Conservation (phyloP, 2,113 vertebrate genomes). For the Eonycteris spelaea region DNA sequence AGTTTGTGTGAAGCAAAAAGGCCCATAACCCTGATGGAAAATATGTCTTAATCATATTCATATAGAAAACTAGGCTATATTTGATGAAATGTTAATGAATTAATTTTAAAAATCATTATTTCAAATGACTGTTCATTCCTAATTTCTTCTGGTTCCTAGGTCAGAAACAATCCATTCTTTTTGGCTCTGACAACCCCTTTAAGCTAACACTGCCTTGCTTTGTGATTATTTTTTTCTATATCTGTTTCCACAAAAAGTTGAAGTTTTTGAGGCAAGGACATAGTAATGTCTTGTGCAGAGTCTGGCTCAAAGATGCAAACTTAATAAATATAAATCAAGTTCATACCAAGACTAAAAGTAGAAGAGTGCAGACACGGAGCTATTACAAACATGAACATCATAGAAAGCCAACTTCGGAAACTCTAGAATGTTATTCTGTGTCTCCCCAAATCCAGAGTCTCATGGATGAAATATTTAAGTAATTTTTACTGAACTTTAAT, state of each 20-base stretch:
- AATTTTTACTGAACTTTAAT: constrained; percentile 11
- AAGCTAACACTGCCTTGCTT: neutral
- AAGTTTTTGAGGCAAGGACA: constrained; percentile 12
- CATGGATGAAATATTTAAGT: neutral
- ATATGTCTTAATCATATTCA: neutral
- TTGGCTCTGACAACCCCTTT: neutral
- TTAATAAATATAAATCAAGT: constrained; percentile 15
- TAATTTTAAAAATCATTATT: neutral
- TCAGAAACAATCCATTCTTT: neutral
- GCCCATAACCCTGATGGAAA: neutral
- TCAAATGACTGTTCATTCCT: neutral
- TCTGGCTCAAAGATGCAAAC: neutral
- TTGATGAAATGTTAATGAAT: neutral
- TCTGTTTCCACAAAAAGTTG: neutral
- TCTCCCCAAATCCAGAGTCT: neutral
- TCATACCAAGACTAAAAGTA: neutral
- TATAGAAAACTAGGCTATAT: neutral
- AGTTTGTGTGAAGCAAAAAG: neutral
- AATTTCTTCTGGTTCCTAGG: neutral
- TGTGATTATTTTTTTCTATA: neutral
- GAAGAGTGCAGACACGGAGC: neutral
- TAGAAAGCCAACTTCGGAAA: neutral
- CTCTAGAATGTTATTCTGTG: neutral
- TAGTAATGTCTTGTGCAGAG: neutral
- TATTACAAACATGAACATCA: neutral